These are phyloP conservation scores for Crocuta crocuta DNA, from an alignment of 2,113 vertebrate species.

Conservation along the genomic window DNA sequence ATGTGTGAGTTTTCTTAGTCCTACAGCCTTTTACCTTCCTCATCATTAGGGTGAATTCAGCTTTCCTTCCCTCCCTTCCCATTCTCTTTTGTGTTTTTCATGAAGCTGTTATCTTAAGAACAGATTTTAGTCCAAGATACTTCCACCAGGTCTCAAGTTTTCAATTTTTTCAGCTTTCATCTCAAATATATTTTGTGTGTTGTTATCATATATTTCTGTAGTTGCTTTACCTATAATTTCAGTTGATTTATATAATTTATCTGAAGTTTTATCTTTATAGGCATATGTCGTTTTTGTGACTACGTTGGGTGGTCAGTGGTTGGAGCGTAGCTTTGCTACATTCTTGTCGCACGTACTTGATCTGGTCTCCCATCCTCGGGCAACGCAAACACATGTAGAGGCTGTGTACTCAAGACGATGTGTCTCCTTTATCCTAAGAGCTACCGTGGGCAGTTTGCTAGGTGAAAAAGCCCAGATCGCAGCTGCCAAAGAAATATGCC, in stretches of 20 bases:
- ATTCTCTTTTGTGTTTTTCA: background rate
- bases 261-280: constrained; percentile 83
- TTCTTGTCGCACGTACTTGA: constrained; percentile 97
- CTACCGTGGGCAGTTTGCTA: constrained; percentile 95
- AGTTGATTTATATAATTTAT: background rate
- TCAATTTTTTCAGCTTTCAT: constrained; percentile 33
- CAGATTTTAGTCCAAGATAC: background rate
- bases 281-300: constrained; percentile 99
- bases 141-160: background rate
- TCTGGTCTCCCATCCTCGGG: constrained; percentile 97
- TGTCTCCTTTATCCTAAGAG: constrained; percentile 97
- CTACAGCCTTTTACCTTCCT: background rate
- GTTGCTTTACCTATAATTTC: constrained; percentile 40
- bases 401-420: constrained; percentile 99
- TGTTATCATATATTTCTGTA: background rate
- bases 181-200: background rate
- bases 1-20: background rate
- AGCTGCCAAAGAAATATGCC: constrained; percentile 98
- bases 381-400: constrained; percentile 98
- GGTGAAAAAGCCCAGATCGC: constrained; percentile 99
- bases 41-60: background rate
- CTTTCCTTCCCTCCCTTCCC: background rate
- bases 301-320: constrained; percentile 96
- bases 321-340: constrained; percentile 97
- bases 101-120: background rate